Base-by-base conservation (phyloP, 92 coral and sea anemone genomes). In the Actinostola sp. region DNA sequence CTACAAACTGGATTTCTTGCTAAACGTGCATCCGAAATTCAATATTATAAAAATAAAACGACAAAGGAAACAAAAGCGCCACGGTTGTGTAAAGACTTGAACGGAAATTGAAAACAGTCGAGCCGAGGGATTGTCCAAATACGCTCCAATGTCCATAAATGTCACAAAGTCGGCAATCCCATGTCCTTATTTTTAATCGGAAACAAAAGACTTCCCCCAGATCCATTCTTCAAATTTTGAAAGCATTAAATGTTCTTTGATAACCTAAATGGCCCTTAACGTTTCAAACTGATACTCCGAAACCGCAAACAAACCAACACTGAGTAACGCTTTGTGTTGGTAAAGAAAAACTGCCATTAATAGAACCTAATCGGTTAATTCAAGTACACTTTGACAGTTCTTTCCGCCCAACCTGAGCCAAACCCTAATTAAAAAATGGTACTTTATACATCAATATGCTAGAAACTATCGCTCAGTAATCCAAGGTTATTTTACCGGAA, bases 201-300 rank as follows among this genome's bases (percentile, higher is more conserved):
- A 71, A 69, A 68, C 68, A 86, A 86, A 77, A 73, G 80, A n/a
- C 54, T 62, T 61, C 43, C 64, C 77, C 66, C 70, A 80, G 38
- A 74, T 20, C 70, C 78, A 67, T 84, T 75, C 76, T 66, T 80
- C 80, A 75, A 74, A 79, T 84, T 89, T 66, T 67, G 66, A 77
- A 72, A 74, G 77, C 80, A 78, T 83, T 84, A 83, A 90, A 87
- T 66, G 92, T 36, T 72, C 84, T 71, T 91, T 91, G 92, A 91
- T 79, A 69, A 78, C 48, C 64, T 81, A 69, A 79, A 86, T 79
- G 74, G 82, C 89, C 76, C 83, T 84, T 75, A 70, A 78, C 51
- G 68, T 11, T 23, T 45, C 3, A 57, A 60, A 73, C 7, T 43
- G 60, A 59, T 73, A 45, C 25, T 43, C 55, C 28, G 57, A n/a